Percentiles rank a stretch among this genome's conserved stretches.
Evolutionary conservation across 1,140 invertebrate genomes (phyloP).

Genomic region (Pseudomyrmex dendroicus): DNA sequence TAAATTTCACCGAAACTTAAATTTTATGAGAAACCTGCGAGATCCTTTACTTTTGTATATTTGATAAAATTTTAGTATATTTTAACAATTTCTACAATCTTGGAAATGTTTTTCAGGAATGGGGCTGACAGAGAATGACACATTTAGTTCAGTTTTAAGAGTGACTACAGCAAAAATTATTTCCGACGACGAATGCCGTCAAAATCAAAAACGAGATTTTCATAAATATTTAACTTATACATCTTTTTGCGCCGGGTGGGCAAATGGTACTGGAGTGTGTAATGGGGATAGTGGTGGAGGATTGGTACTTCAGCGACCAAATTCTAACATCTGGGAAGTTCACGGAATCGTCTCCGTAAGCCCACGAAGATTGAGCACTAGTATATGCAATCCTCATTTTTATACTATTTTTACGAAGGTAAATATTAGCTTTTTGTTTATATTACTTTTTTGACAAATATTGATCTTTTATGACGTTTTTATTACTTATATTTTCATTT

Average conservation of each 20-base stretch:
- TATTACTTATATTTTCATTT: too few species aligned
- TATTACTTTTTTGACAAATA: neutral
- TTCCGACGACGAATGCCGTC: constrained; percentile 76
- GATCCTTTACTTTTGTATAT: too few species aligned
- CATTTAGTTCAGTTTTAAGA: constrained; percentile 76
- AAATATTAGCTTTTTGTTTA: constrained; percentile 44
- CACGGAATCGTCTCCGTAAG: constrained; percentile 84
- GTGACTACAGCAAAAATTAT: constrained; percentile 77
- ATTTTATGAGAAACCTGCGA: too few species aligned
- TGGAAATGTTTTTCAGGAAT: constrained; percentile 76
- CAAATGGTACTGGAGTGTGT: constrained; percentile 83
- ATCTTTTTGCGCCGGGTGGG: constrained; percentile 83
- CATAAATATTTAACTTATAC: constrained; percentile 83
- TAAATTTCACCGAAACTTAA: too few species aligned
- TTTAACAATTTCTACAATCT: neutral
- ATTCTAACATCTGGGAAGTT: constrained; percentile 78
- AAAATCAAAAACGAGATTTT: constrained; percentile 80
- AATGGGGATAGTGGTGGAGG: constrained; percentile 85
- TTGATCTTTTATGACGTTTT: too few species aligned
- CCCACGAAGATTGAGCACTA: constrained; percentile 77
- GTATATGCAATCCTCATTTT: constrained; percentile 80
- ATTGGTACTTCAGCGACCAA: constrained; percentile 73
- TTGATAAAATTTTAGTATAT: too few species aligned
- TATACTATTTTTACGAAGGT: constrained; percentile 85
- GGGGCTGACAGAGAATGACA: constrained; percentile 84